These are phyloP conservation scores for Drosophila subquinaria DNA, from an alignment of 2,888 invertebrate species.

Conservation along the genomic window DNA sequence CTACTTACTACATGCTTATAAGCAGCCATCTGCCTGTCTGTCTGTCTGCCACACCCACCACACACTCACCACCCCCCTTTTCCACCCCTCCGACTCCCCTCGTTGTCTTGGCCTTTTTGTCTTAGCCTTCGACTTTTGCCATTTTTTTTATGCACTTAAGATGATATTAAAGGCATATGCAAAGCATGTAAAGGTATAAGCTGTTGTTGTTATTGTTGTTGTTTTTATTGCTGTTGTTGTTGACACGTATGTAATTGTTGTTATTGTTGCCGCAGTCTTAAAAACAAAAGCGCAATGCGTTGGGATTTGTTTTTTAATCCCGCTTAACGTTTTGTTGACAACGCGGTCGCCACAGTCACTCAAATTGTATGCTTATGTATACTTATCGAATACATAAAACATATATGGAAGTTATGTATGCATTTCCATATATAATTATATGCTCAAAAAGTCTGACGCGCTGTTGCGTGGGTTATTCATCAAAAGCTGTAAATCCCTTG, in stretches of 20 bases:
- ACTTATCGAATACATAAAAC: conserved; percentile 9
- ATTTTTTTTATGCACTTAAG: conserved; percentile 78
- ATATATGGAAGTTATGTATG: neutral
- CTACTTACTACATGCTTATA: conserved; percentile 60
- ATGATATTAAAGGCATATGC: conserved; percentile 77
- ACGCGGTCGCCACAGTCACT: conserved; percentile 45
- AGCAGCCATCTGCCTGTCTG: conserved; percentile 35
- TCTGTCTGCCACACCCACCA: neutral
- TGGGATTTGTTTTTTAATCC: conserved; percentile 61
- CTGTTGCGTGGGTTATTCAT: conserved; percentile 26
- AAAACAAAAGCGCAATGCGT: conserved; percentile 62
- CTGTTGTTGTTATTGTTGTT: conserved; percentile 20
- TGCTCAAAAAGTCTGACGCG: neutral
- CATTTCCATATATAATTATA: neutral
- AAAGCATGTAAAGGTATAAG: conserved; percentile 64
- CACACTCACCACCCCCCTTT: neutral
- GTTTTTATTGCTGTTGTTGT: conserved; percentile 14
- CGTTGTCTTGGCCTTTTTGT: conserved; percentile 26
- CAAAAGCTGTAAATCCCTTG: conserved; percentile 28
- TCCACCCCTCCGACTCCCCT: neutral
- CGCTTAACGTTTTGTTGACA: conserved; percentile 76
- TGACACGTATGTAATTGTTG: conserved; percentile 54
- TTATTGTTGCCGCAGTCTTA: conserved; percentile 10
- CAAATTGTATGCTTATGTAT: conserved; percentile 4
- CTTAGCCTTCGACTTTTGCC: conserved; percentile 68